Percentiles rank a stretch among this genome's conserved stretches.
phyloP scores from a whole-genome alignment of 1,140 invertebrate genomes.

The Trichonephila clavata region DNA sequence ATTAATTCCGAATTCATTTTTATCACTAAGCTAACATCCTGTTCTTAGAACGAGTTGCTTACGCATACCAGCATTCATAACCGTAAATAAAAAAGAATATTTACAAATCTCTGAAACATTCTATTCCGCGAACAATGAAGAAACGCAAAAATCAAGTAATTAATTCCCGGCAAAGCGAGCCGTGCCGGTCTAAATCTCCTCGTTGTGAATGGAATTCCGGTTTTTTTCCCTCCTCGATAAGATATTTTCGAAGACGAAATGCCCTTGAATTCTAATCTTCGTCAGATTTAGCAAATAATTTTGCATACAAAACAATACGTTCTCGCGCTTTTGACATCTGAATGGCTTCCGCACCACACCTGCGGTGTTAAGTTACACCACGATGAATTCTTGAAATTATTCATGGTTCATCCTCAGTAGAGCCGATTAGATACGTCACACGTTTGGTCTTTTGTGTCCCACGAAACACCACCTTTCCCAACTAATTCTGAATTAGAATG shows the following conservation, averaged over 20 bases:
- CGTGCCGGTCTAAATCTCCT: background rate
- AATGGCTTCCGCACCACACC: slow-evolving; percentile 22
- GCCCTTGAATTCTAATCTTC: slow-evolving; percentile 32
- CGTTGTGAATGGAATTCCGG: slow-evolving; percentile 10
- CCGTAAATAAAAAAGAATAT: background rate
- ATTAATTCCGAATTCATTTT: no score
- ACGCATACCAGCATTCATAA: no score
- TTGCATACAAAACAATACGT: background rate
- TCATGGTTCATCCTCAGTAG: background rate
- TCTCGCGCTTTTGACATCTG: background rate
- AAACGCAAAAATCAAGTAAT: background rate
- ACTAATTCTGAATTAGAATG: background rate
- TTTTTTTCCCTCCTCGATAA: background rate
- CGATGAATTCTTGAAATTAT: background rate
- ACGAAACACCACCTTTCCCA: background rate
- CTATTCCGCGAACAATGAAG: background rate
- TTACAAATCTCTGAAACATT: background rate
- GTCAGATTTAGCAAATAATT: background rate
- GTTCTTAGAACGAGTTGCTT: no score
- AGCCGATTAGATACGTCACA: background rate
- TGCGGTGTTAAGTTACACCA: background rate
- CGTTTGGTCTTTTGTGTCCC: background rate
- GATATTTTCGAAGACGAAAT: background rate
- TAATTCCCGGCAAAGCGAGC: background rate
- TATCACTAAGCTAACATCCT: no score